Base-by-base conservation (phyloP, 2,888 invertebrate genomes). In the Pasiphila rectangulata region DNA sequence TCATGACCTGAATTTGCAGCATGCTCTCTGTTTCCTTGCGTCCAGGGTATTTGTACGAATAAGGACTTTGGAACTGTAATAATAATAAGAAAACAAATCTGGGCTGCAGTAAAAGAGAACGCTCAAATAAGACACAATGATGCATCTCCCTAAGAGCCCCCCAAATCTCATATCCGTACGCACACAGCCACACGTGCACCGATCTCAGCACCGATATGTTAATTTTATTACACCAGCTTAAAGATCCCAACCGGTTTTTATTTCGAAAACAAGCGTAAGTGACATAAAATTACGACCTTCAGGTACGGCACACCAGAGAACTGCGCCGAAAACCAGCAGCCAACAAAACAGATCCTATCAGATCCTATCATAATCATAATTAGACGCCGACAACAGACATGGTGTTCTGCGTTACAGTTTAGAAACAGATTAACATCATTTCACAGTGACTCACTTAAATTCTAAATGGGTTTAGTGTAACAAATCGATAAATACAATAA, bases 221-320 rank as follows among this genome's bases (percentile, higher is more conserved):
- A 83, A 84, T 86, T 86, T 86, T 85, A 85, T 83, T 82, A 83
- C 80, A 75, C 75, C 78, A 76, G 68, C 79, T 75, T 72, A 74
- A 83, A 84, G 63, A 81, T 76, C 75, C 70, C 64, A 79, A 86
- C 86, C 84, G 84, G 85, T 85, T 84, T 80, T 79, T 60, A 69
- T 79, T 77, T 83, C 75, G 76, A 84, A 82, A 83, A 80, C 74
- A 76, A 80, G 77, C 78, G 74, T 75, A 79, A 77, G 73, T 82
- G 80, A 79, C 79, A 83, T 74, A 75, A 80, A 81, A 74, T 78
- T 66, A 75, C 71, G 78, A 77, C 79, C 81, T 79, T 80, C 80
- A 69, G 64, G 61, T 68, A 66, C 66, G 42, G 65, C 52, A 54
- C 54, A 35, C 40, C 23, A 53, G 53, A 54, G 57, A 52, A 50